phyloP scores from a whole-genome alignment of 1,140 invertebrate species.

The Drosophila subobscura region DNA sequence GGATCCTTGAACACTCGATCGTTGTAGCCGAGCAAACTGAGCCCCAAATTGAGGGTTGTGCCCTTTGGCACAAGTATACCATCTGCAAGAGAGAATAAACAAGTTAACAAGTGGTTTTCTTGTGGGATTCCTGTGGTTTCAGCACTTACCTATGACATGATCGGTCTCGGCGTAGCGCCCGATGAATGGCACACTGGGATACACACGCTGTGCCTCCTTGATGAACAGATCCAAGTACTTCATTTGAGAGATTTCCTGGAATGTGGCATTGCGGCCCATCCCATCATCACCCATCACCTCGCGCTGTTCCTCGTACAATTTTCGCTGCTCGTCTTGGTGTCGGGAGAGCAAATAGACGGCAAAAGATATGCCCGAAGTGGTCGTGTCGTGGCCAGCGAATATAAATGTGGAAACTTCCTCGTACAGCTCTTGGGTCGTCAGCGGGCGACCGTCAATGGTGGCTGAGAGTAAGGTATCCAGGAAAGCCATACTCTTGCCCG shows the following conservation, averaged over 20 bases:
- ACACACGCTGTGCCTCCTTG: slow-evolving; percentile 87
- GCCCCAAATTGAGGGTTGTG: slow-evolving; percentile 53
- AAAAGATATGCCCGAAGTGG: slow-evolving; percentile 81
- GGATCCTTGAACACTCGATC: slow-evolving; percentile 88
- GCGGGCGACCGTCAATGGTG: slow-evolving; percentile 84
- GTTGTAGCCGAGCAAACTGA: slow-evolving; percentile 65
- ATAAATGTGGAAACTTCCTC: slow-evolving; percentile 91
- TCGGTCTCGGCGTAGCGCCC: slow-evolving; percentile 83
- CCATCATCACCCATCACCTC: slow-evolving; percentile 83
- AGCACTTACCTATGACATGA: slow-evolving; percentile 60
- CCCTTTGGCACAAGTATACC: slow-evolving; percentile 60
- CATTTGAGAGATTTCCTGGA: slow-evolving; percentile 86
- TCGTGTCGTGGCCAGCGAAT: slow-evolving; percentile 86
- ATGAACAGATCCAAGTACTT: slow-evolving; percentile 88
- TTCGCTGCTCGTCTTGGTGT: slow-evolving; percentile 83
- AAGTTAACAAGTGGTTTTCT: too few relatives aligned
- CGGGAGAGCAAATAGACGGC: slow-evolving; percentile 72
- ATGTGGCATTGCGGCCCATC: slow-evolving; percentile 83
- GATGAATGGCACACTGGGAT: slow-evolving; percentile 88
- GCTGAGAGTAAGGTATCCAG: slow-evolving; percentile 77
- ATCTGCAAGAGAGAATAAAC: slow-evolving; percentile 31
- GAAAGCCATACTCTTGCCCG: slow-evolving; percentile 69
- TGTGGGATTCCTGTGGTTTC: neutral
- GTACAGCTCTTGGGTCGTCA: slow-evolving; percentile 87
- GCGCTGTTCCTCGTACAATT: slow-evolving; percentile 84